Evolutionary conservation across 2,888 invertebrate species (phyloP), one percentile per base, ranked within the genome.

Genomic region (Trichopria drosophilae): DNA sequence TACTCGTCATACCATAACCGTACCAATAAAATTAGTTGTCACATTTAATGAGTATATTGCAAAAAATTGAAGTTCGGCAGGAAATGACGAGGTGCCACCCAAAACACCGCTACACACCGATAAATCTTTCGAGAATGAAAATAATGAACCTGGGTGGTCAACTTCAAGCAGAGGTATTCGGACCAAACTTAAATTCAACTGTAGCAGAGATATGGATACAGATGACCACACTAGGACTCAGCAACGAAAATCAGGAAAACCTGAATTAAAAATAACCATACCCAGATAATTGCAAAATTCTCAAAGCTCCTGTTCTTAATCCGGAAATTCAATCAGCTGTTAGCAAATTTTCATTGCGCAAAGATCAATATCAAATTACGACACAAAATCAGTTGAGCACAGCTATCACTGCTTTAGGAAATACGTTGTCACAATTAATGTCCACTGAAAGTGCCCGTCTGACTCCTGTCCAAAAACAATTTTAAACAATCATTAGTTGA

Each of bases 181-280:
- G 35, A 32, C 32, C 40, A 15, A 19, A 36, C 20, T 12, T 31
- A 28, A 18, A 26, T 15, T 29, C 19, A 12, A 28, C 26, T 12
- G n/a, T 18, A 15, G 23, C 42, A 48, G 39, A 53, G 50, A 52
- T 44, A 47, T n/a, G n/a, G n/a, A n/a, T n/a, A n/a, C n/a, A n/a
- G n/a, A n/a, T n/a, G n/a, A n/a, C n/a, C 44, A 48, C 53, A 42
- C 29, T 31, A 35, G 51, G 45, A 31, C 16, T 46, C 2, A 24
- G 13, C 2, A 47, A 37, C 10, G 46, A 47, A 7, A 22, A 6
- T 7, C 31, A 23, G 22, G 34, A 13, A 16, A 26, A 43, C 13
- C 10, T 43, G 6, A 13, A 18, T 7, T 31, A 37, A 22, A 51
- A 45, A 31, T 44, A 51, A n/a, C 44, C 44, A 9, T 12, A 39